Conservation (phyloP, 2,797 vertebrate species). For the Lagocephalus sceleratus region DNA sequence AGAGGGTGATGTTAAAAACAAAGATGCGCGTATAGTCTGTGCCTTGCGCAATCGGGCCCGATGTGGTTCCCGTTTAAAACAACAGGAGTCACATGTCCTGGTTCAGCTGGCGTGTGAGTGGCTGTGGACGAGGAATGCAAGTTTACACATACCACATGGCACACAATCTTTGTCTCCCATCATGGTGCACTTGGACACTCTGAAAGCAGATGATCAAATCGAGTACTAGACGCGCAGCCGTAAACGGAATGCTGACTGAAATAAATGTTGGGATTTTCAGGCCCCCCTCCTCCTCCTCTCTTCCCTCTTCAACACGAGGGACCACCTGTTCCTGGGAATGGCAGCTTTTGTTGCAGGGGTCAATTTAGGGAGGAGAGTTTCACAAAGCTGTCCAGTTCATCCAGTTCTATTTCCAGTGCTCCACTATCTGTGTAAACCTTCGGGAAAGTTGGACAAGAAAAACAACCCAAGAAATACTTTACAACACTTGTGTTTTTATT, state of each 20-base stretch:
- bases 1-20: no score
- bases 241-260: slow-evolving; percentile 11
- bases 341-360: slow-evolving; percentile 76
- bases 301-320: slow-evolving; percentile 66
- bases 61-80: slow-evolving; percentile 13
- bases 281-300: slow-evolving; percentile 48
- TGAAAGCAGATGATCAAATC: slow-evolving; percentile 11
- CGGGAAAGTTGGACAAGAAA: no score
- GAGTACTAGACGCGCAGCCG: background rate
- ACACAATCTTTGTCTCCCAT: slow-evolving; percentile 23
- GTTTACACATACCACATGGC: slow-evolving; percentile 29
- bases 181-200: slow-evolving; percentile 1
- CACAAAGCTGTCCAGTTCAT: slow-evolving; percentile 61
- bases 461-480: no score
- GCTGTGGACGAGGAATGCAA: slow-evolving; percentile 58
- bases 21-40: background rate
- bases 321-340: slow-evolving; percentile 79
- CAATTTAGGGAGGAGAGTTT: slow-evolving; percentile 64
- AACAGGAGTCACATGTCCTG: slow-evolving; percentile 67
- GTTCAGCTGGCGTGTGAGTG: slow-evolving; percentile 70
- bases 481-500: no score
- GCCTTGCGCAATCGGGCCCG: background rate
- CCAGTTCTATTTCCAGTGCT: slow-evolving; percentile 42
- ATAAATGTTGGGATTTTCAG: slow-evolving; percentile 47
- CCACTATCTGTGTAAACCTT: slow-evolving; percentile 1